These are phyloP conservation scores for Cariama cristata DNA, from an alignment of 2,113 vertebrate genomes.

Conservation along the genomic window DNA sequence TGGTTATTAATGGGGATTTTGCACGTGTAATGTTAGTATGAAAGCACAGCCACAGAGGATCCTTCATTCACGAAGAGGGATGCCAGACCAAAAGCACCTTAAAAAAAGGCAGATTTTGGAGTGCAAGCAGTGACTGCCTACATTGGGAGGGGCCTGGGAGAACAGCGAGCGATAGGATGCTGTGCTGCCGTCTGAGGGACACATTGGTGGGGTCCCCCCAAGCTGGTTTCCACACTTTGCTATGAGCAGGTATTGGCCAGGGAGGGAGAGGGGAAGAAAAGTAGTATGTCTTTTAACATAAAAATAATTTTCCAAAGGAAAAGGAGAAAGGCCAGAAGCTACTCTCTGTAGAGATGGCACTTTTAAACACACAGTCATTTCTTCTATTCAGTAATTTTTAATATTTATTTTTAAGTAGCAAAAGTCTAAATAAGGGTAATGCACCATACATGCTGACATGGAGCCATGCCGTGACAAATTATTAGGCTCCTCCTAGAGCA, in stretches of 20 bases:
- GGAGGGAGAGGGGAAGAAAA: background rate
- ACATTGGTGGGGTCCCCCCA: fast-evolving
- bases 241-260: fast-evolving
- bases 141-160: background rate
- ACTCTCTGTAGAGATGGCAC: background rate
- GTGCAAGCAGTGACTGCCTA: background rate
- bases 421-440: background rate
- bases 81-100: background rate
- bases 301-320: background rate
- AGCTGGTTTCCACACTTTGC: background rate
- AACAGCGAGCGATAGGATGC: background rate
- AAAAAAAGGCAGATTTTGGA: background rate
- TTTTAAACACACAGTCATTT: background rate
- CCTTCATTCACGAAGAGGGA: background rate
- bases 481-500: background rate
- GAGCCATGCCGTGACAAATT: background rate
- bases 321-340: background rate
- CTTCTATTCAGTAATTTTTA: background rate
- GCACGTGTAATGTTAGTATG: fast-evolving
- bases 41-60: background rate
- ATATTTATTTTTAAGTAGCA: background rate
- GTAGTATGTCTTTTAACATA: background rate
- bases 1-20: background rate
- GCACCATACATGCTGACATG: background rate
- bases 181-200: fast-evolving